Evolutionary conservation across 92 coral and sea anemone genomes (phyloP).

Genomic region (Scolanthus callimorphus): DNA sequence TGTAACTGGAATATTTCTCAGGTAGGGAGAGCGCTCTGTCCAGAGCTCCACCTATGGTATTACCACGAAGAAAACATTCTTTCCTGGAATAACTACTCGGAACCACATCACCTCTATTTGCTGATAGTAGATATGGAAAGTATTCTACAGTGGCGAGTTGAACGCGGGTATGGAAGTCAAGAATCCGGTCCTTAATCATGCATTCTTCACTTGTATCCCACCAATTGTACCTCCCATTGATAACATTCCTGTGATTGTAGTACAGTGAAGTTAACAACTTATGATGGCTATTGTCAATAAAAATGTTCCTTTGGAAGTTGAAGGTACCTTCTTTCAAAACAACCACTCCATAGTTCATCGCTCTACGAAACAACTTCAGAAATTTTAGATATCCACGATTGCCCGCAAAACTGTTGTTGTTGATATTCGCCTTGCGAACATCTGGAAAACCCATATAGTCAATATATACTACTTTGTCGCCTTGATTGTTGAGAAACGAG

Average conservation of each 20-base stretch:
- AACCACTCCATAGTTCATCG: constrained; percentile 25
- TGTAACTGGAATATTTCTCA: constrained; percentile 26
- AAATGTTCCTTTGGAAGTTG: constrained; percentile 31
- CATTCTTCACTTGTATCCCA: constrained; percentile 60
- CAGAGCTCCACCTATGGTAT: constrained; percentile 45
- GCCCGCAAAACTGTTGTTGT: constrained; percentile 26
- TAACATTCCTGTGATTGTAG: constrained; percentile 1
- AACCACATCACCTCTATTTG: constrained; percentile 7
- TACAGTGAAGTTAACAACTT: constrained; percentile 29
- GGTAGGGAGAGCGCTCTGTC: constrained; percentile 27
- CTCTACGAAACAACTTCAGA: constrained; percentile 32
- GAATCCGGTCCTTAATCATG: constrained; percentile 33
- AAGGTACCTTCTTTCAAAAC: constrained; percentile 50
- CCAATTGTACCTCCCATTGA: constrained; percentile 61
- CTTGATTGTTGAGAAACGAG: constrained; percentile 33
- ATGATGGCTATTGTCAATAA: constrained; percentile 17
- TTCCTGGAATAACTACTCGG: neutral
- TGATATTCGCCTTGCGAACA: constrained; percentile 17
- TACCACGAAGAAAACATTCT: constrained; percentile 29
- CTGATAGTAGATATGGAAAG: constrained; percentile 45
- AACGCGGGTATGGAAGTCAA: constrained; percentile 54
- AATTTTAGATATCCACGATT: constrained; percentile 14
- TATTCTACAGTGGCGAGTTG: constrained; percentile 37
- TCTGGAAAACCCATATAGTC: constrained; percentile 27
- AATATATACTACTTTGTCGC: constrained; percentile 32